Conservation (phyloP, 2,888 invertebrate species). For the Tupiocoris notatus region DNA sequence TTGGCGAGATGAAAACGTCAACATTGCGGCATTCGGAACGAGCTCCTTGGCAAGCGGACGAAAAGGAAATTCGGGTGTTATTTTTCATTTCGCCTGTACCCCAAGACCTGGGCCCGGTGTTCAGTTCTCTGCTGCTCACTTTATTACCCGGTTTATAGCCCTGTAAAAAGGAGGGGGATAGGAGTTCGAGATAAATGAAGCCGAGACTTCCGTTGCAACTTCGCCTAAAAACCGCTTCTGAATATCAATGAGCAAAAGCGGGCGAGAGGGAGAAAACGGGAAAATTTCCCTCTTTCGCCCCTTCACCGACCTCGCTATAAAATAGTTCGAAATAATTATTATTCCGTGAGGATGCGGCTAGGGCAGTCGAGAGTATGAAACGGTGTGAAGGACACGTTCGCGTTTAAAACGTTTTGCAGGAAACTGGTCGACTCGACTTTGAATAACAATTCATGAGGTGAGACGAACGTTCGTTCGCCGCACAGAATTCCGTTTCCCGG, state of each 20-base stretch:
- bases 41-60: neutral
- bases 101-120: neutral
- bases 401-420: conserved; percentile 19
- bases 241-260: conserved; percentile 31
- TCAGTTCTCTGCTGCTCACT: neutral
- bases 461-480: neutral
- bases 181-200: conserved; percentile 29
- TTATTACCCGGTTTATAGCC: conserved; percentile 24
- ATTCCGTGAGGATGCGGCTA: conserved; percentile 4
- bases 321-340: conserved; percentile 34
- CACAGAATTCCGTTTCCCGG: neutral
- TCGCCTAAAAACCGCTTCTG: conserved; percentile 24
- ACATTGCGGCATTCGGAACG: neutral
- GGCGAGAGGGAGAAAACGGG: neutral
- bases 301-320: conserved; percentile 11
- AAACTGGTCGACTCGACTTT: conserved; percentile 19
- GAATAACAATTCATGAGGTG: conserved; percentile 27
- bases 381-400: conserved; percentile 13
- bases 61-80: neutral
- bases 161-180: conserved; percentile 14
- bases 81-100: conserved; percentile 14
- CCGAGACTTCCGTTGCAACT: conserved; percentile 33
- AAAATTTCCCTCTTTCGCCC: neutral
- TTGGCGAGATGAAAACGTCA: neutral
- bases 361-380: conserved; percentile 5